These are phyloP conservation scores for Apotomis betuletana DNA, from an alignment of 2,888 invertebrate species.

Conservation along the genomic window DNA sequence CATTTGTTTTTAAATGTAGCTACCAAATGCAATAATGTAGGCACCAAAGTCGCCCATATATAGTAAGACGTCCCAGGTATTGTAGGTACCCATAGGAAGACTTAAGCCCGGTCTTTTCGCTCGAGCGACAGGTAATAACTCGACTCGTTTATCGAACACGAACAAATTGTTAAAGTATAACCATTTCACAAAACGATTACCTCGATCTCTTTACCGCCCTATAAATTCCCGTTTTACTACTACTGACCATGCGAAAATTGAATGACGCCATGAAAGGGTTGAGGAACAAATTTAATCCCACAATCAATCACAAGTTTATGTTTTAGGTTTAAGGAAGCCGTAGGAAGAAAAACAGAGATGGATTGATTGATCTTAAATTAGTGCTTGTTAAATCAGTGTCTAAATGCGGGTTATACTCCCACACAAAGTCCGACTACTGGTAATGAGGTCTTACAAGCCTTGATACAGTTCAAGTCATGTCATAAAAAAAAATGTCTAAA, in stretches of 20 bases:
- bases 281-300: conserved; percentile 3
- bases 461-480: too few species aligned
- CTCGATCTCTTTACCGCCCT: conserved; percentile 9
- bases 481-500: neutral
- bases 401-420: neutral
- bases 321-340: conserved; percentile 1
- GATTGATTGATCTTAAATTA: neutral
- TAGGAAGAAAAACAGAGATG: neutral
- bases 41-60: too few species aligned
- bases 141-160: conserved; percentile 11
- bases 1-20: too few species aligned
- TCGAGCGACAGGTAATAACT: neutral
- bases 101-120: too few species aligned
- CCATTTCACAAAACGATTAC: conserved; percentile 7
- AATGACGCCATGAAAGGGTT: conserved; percentile 37
- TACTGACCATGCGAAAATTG: conserved; percentile 36
- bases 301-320: conserved; percentile 3
- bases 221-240: conserved; percentile 32
- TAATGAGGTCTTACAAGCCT: too few species aligned
- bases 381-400: neutral
- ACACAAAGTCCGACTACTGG: too few species aligned
- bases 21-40: too few species aligned
- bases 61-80: too few species aligned
- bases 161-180: conserved; percentile 30
- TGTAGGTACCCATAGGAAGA: too few species aligned